phyloP scores from a whole-genome alignment of 1,140 invertebrate genomes.

The Dendroctonus valens region DNA sequence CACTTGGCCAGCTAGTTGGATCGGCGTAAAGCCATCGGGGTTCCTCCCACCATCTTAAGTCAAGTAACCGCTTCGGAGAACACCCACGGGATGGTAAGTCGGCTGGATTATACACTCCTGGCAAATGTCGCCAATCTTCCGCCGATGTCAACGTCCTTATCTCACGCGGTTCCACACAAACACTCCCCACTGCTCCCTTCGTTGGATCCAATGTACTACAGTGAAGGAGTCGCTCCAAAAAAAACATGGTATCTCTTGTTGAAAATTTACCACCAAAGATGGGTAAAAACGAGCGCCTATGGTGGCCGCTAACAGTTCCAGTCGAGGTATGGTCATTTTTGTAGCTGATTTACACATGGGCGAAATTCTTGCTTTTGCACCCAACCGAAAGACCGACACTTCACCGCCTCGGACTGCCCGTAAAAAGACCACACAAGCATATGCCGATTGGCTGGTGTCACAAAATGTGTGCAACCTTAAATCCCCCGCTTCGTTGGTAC shows the following conservation, averaged over 20 bases:
- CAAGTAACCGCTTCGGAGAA: too few species aligned
- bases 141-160: conserved; percentile 40
- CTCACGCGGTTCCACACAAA: conserved; percentile 46
- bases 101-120: too few species aligned
- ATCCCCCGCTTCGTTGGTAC: too few species aligned
- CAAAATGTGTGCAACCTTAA: too few species aligned
- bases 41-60: too few species aligned
- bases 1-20: too few species aligned
- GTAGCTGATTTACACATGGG: conserved; percentile 27
- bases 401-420: too few species aligned
- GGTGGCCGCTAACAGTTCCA: conserved; percentile 30
- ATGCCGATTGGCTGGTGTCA: too few species aligned
- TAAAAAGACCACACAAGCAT: too few species aligned
- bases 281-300: conserved; percentile 22
- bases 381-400: conserved; percentile 10
- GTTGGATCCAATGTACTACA: conserved; percentile 39
- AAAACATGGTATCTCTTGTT: conserved; percentile 12
- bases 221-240: conserved; percentile 41
- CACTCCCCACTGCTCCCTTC: conserved; percentile 34
- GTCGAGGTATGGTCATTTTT: conserved; percentile 25
- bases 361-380: conserved; percentile 32
- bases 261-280: conserved; percentile 18
- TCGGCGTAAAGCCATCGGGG: too few species aligned
- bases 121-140: conserved; percentile 46
- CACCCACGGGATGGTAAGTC: too few species aligned